Evolutionary conservation across 2,888 invertebrate genomes (phyloP).

Genomic region (Selenia dentaria): DNA sequence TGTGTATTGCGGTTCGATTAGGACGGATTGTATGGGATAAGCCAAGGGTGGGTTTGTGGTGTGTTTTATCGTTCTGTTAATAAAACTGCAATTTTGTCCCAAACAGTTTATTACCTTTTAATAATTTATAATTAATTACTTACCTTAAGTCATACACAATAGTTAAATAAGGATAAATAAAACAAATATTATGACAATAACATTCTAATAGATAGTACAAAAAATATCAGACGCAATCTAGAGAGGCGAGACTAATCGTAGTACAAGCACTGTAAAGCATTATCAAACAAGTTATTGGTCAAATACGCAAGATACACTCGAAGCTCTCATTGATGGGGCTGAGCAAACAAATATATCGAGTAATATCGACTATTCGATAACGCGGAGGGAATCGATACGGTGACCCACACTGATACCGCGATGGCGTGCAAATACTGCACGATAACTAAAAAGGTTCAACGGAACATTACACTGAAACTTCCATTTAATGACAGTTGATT

Average conservation of each 20-base stretch:
- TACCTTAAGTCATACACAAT: no score
- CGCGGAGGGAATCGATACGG: conserved; percentile 69
- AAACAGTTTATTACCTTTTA: not conserved
- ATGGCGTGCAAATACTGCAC: conserved; percentile 27
- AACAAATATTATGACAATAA: not conserved
- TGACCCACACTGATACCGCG: conserved; percentile 50
- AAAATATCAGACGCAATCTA: conserved; percentile 59
- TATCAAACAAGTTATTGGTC: conserved; percentile 80
- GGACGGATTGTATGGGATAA: conserved; percentile 43
- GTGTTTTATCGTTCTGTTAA: conserved; percentile 37
- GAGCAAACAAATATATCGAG: conserved; percentile 74
- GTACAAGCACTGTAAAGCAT: conserved; percentile 68
- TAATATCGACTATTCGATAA: conserved; percentile 74
- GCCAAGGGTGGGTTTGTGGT: conserved; percentile 42
- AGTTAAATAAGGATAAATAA: no score
- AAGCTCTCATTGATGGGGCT: conserved; percentile 72
- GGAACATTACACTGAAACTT: not conserved
- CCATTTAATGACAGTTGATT: no score
- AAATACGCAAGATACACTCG: conserved; percentile 78
- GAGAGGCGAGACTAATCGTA: conserved; percentile 67
- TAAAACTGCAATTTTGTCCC: conserved; percentile 10
- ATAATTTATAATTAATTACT: no score
- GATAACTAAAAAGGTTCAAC: conserved; percentile 18
- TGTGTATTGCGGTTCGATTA: conserved; percentile 57
- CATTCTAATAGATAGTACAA: conserved; percentile 56